A percentile compares a stretch with the other conserved stretches of the same genome.
These are phyloP conservation scores for Linepithema humile DNA, from an alignment of 1,140 invertebrate species.

Conservation along the genomic window DNA sequence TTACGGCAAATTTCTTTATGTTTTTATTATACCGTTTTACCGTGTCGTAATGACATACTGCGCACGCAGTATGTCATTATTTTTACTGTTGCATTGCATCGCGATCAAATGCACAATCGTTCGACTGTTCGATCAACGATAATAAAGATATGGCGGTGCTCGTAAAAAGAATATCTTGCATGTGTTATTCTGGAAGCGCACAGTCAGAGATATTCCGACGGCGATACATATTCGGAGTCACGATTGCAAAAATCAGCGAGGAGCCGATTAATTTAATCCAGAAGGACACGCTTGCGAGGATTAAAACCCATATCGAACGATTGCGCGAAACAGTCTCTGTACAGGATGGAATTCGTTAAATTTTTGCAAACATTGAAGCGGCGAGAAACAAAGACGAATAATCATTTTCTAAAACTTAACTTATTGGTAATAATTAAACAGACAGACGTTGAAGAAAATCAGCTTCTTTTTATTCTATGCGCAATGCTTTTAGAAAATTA, in stretches of 20 bases:
- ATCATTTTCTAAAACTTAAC: too few species aligned
- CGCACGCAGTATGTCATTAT: background rate
- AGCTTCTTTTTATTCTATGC: too few species aligned
- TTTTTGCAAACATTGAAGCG: background rate
- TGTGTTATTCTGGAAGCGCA: background rate
- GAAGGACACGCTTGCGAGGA: background rate
- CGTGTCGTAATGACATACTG: conserved; percentile 2
- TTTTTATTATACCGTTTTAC: background rate
- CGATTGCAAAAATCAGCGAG: background rate
- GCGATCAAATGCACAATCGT: conserved; percentile 2
- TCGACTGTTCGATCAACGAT: conserved; percentile 8
- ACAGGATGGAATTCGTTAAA: background rate
- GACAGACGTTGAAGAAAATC: too few species aligned
- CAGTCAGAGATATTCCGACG: background rate
- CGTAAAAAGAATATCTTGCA: background rate
- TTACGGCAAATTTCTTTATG: background rate
- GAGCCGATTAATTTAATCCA: background rate
- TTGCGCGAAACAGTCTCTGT: background rate
- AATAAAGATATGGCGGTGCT: background rate
- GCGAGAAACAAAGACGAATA: too few species aligned
- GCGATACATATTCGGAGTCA: background rate
- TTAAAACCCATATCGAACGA: background rate
- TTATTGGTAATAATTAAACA: too few species aligned
- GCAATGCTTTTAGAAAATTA: too few species aligned
- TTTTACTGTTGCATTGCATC: conserved; percentile 7